These are phyloP conservation scores for Chrysolina haemoptera DNA, from an alignment of 2,888 invertebrate species.

Conservation along the genomic window DNA sequence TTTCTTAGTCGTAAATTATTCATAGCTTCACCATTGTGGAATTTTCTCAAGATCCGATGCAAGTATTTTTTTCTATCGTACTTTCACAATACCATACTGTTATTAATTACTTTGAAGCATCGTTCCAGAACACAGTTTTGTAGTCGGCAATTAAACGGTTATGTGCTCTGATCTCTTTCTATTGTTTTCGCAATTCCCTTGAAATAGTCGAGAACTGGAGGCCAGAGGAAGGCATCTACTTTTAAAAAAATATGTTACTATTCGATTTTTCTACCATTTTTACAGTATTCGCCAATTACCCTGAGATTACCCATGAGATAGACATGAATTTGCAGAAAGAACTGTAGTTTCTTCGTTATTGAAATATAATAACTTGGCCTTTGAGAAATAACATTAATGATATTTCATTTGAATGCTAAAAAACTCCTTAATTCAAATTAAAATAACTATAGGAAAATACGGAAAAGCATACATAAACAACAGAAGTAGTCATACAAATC, in stretches of 20 bases:
- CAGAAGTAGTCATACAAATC: too few relatives aligned
- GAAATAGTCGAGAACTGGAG: slow-evolving; percentile 30
- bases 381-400: too few relatives aligned
- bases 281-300: too few relatives aligned
- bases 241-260: background rate
- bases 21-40: slow-evolving; percentile 31
- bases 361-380: too few relatives aligned
- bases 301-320: too few relatives aligned
- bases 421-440: too few relatives aligned
- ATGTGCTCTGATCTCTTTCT: slow-evolving; percentile 41
- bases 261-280: too few relatives aligned
- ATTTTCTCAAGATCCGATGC: slow-evolving; percentile 31
- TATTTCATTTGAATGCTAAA: too few relatives aligned
- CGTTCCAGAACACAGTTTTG: slow-evolving; percentile 54
- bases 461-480: too few relatives aligned
- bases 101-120: slow-evolving; percentile 52
- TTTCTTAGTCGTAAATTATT: slow-evolving; percentile 36
- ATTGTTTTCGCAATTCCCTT: slow-evolving; percentile 43
- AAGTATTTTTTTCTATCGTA: slow-evolving; percentile 38
- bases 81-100: slow-evolving; percentile 49
- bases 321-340: too few relatives aligned
- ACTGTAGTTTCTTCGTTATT: too few relatives aligned
- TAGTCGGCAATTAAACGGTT: slow-evolving; percentile 47
- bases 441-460: too few relatives aligned
- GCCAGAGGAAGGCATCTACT: background rate